A percentile compares a stretch with the other conserved stretches of the same genome.
Evolutionary conservation across 2,797 vertebrate species (phyloP).

Genomic region (Heteromormyrus szaboi): DNA sequence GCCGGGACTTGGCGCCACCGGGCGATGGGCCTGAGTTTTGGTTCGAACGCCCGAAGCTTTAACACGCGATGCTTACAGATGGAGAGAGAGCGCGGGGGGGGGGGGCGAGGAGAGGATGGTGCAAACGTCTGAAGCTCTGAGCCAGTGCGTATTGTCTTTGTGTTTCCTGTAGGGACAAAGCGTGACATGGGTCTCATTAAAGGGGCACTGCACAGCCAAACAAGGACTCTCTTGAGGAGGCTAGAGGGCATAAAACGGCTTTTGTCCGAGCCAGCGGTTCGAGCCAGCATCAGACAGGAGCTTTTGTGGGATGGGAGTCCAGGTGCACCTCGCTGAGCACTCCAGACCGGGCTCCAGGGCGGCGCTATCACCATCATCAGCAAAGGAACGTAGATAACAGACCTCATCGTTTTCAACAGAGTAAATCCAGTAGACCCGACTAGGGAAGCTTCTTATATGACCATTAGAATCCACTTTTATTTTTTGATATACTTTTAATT

Average conservation of each 20-base stretch:
- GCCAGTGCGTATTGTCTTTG: slow-evolving; percentile 33
- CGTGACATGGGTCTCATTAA: slow-evolving; percentile 54
- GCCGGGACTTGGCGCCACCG: slow-evolving; percentile 2
- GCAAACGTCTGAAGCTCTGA: not conserved
- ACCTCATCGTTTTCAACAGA: slow-evolving; percentile 2
- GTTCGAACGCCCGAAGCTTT: not conserved
- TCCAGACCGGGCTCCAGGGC: not conserved
- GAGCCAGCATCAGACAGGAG: slow-evolving; percentile 55
- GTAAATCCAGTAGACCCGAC: not conserved
- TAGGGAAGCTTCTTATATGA: not conserved
- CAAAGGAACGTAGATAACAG: not conserved
- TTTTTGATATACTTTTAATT: slow-evolving; percentile 3
- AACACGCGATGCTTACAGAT: not conserved
- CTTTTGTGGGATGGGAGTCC: slow-evolving; percentile 12
- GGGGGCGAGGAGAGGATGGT: not conserved
- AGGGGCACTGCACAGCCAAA: slow-evolving; percentile 60
- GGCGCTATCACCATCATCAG: not conserved
- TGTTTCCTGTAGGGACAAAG: slow-evolving; percentile 62
- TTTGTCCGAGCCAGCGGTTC: slow-evolving; percentile 59
- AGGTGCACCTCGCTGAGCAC: slow-evolving; percentile 6
- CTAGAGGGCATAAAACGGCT: slow-evolving; percentile 65
- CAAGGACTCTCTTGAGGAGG: slow-evolving; percentile 52
- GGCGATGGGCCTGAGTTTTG: not conserved
- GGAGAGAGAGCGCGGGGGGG: not conserved
- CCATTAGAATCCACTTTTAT: slow-evolving; percentile 9